Evolutionary conservation across 2,113 vertebrate species (phyloP).

Genomic region (Ammospiza nelsoni): DNA sequence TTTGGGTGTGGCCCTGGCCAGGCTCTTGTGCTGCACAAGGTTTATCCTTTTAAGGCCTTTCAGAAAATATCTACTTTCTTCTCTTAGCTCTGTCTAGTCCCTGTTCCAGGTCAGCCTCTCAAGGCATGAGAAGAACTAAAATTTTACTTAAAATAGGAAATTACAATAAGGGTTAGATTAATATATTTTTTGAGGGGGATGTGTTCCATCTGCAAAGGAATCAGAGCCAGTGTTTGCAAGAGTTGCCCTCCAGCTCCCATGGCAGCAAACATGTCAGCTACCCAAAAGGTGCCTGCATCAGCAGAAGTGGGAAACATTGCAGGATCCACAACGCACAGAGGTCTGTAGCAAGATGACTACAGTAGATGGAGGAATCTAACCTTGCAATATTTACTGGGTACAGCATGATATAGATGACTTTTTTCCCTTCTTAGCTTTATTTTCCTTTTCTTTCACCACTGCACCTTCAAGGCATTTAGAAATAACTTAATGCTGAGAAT

Average conservation of each 20-base stretch:
- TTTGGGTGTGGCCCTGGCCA: not conserved
- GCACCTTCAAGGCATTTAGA: not conserved
- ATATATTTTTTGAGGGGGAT: not conserved
- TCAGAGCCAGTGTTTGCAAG: not conserved
- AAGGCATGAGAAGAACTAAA: not conserved
- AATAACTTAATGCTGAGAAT: not conserved
- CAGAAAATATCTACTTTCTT: not conserved
- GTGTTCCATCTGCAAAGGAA: not conserved
- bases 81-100: not conserved
- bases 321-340: not conserved
- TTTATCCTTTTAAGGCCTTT: not conserved
- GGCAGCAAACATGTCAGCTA: not conserved
- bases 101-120: not conserved
- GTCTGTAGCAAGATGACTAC: not conserved
- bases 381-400: not conserved
- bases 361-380: not conserved
- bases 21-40: not conserved
- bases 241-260: not conserved
- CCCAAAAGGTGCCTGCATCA: accelerated
- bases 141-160: not conserved
- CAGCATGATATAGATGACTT: not conserved
- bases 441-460: accelerated
- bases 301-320: not conserved
- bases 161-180: not conserved
- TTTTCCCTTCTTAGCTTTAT: not conserved